Evolutionary conservation across 2,797 vertebrate species (phyloP).

Genomic region (Ibycter americanus): DNA sequence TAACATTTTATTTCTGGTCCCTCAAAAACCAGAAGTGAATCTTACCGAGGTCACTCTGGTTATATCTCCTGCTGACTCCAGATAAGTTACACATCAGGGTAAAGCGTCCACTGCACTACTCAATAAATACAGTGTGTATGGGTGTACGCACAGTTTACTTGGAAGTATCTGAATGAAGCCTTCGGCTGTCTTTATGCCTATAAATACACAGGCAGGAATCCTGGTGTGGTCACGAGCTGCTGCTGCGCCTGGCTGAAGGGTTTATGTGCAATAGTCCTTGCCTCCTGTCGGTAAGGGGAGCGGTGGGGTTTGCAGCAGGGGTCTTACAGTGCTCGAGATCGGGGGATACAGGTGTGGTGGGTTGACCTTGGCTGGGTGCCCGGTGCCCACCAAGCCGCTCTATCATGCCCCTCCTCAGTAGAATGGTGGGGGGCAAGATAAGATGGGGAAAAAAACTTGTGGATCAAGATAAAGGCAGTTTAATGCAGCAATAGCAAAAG

Average conservation of each 20-base stretch:
- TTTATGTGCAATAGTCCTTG: background rate
- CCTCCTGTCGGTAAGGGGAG: background rate
- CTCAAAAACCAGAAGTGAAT: background rate
- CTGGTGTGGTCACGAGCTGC: background rate
- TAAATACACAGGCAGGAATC: background rate
- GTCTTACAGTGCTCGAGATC: background rate
- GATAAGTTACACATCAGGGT: background rate
- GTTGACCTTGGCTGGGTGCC: too few species aligned
- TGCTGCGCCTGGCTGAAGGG: accelerated
- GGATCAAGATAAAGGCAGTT: too few species aligned
- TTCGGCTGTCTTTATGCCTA: background rate
- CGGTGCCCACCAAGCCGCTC: too few species aligned
- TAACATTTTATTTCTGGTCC: background rate
- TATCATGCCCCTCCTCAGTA: too few species aligned
- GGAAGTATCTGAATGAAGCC: background rate
- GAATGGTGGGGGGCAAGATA: too few species aligned
- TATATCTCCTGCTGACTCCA: background rate
- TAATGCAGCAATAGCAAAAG: too few species aligned
- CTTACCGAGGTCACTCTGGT: background rate
- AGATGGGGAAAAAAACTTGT: too few species aligned
- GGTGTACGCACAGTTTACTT: background rate
- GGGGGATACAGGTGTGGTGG: background rate
- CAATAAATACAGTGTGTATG: background rate
- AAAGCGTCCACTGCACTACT: background rate
- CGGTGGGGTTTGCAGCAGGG: background rate